phyloP scores from a whole-genome alignment of 2,797 vertebrate species.

The Aulostomus chinensis region DNA sequence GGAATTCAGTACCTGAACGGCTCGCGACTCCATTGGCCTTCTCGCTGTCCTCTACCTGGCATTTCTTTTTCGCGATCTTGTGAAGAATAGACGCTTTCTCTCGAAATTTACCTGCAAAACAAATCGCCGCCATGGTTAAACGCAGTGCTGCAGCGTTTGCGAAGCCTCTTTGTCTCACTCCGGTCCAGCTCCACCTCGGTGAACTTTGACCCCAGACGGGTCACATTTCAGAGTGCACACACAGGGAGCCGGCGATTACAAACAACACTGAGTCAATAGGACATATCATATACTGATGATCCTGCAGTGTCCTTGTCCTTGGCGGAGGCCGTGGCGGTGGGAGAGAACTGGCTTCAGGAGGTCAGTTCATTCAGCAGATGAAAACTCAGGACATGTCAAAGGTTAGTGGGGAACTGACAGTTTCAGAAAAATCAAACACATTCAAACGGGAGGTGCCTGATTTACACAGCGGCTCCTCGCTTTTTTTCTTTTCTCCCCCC shows the following conservation, averaged over 20 bases:
- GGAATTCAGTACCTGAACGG: slow-evolving; percentile 81
- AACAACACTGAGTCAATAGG: slow-evolving; percentile 34
- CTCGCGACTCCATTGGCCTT: slow-evolving; percentile 91
- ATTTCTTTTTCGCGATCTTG: slow-evolving; percentile 99
- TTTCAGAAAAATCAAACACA: background rate
- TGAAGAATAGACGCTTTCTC: slow-evolving; percentile 98
- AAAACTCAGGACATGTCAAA: slow-evolving; percentile 32
- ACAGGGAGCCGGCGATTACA: slow-evolving; percentile 46
- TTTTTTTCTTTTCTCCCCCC: no score
- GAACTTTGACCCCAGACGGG: slow-evolving; percentile 49
- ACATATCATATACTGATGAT: slow-evolving; percentile 71
- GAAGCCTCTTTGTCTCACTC: slow-evolving; percentile 12
- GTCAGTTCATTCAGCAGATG: slow-evolving; percentile 34
- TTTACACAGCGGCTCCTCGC: background rate
- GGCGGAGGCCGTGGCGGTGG: slow-evolving; percentile 30
- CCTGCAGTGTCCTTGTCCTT: slow-evolving; percentile 62
- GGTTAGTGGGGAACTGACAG: slow-evolving; percentile 17
- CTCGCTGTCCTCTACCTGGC: slow-evolving; percentile 93
- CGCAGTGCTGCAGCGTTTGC: background rate
- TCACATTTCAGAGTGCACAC: slow-evolving; percentile 50
- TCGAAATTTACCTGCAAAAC: slow-evolving; percentile 91
- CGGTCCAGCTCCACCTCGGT: slow-evolving; percentile 28
- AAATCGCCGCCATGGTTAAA: slow-evolving; percentile 28
- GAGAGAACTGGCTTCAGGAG: slow-evolving; percentile 43
- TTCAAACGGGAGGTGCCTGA: background rate